Conservation (phyloP, 1,140 invertebrate genomes). For the Vanessa atalanta region DNA sequence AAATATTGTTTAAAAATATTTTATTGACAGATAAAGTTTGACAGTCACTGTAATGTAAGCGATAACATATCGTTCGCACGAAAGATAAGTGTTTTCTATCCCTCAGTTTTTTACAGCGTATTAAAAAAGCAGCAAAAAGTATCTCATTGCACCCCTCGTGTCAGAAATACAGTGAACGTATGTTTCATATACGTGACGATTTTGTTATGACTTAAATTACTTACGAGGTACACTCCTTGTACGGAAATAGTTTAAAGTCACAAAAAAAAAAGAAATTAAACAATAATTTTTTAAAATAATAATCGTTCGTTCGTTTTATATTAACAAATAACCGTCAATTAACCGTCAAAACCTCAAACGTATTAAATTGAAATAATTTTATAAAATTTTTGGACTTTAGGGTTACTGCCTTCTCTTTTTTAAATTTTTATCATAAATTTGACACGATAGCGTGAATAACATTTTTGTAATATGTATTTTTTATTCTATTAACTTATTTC, state of each 20-base stretch:
- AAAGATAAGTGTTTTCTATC: conserved; percentile 67
- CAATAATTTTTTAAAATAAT: too few species aligned
- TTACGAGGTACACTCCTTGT: conserved; percentile 48
- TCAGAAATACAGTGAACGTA: conserved; percentile 51
- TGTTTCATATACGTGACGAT: conserved; percentile 76
- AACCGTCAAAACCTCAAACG: neutral
- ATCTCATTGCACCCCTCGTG: conserved; percentile 53
- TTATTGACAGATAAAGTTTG: conserved; percentile 44
- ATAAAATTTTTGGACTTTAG: too few species aligned
- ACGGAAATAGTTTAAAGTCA: conserved; percentile 39
- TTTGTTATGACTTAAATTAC: conserved; percentile 76
- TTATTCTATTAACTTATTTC: too few species aligned
- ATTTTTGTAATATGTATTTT: too few species aligned
- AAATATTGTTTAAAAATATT: too few species aligned
- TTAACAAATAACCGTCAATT: too few species aligned
- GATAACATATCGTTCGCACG: conserved; percentile 71
- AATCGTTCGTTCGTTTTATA: too few species aligned
- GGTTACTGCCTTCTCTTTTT: too few species aligned
- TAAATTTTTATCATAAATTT: too few species aligned
- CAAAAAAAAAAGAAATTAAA: conserved; percentile 14
- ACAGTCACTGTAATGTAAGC: conserved; percentile 47
- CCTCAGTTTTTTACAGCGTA: conserved; percentile 60
- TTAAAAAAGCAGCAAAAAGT: conserved; percentile 65
- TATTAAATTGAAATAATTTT: too few species aligned
- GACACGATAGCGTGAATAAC: too few species aligned